These are phyloP conservation scores for Brachionus plicatilis DNA, from an alignment of 1,140 invertebrate species.

Conservation along the genomic window DNA sequence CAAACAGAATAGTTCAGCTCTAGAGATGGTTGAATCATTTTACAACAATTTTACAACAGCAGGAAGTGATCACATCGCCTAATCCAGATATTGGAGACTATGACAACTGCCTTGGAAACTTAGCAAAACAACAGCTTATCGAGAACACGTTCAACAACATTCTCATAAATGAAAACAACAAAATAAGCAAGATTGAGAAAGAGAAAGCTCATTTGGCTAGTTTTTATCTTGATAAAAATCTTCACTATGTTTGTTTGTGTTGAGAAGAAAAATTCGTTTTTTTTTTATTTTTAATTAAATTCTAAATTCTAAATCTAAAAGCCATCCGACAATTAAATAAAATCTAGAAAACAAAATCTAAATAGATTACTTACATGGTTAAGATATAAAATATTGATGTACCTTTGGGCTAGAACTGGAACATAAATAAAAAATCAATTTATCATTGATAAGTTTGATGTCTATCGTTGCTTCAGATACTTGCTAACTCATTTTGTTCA, in stretches of 20 bases:
- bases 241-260: background rate
- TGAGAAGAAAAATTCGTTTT: background rate
- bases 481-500: background rate
- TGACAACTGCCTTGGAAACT: background rate
- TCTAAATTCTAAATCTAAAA: background rate
- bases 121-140: background rate
- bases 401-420: slow-evolving; percentile 33
- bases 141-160: background rate
- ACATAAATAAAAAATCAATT: slow-evolving; percentile 27
- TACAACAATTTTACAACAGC: background rate
- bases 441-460: slow-evolving; percentile 13
- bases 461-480: background rate
- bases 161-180: background rate
- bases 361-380: background rate
- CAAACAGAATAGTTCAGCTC: background rate
- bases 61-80: background rate
- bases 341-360: background rate
- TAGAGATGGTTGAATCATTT: too few relatives aligned
- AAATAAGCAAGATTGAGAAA: background rate
- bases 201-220: background rate
- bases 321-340: background rate
- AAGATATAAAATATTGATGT: background rate
- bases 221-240: background rate
- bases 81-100: slow-evolving; percentile 9
- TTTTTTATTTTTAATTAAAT: background rate